phyloP scores from a whole-genome alignment of 2,113 vertebrate species.

The Origma solitaria region DNA sequence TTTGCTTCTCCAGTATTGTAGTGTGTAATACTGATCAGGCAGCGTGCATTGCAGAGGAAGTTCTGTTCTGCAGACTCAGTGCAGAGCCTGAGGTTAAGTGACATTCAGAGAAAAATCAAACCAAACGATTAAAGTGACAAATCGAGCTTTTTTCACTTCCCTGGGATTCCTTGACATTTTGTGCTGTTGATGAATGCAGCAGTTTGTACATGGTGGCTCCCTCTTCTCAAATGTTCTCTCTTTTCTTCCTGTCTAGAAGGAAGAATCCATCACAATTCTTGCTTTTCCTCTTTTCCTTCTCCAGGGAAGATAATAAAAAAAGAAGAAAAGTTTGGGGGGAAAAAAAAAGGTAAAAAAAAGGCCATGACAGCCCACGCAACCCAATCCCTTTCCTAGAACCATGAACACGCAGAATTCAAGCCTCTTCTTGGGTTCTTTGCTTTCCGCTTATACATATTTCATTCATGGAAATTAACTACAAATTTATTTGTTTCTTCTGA shows the following conservation, averaged over 20 bases:
- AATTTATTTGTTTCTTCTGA: neutral
- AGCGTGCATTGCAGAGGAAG: neutral
- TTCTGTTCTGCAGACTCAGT: constrained; percentile 18
- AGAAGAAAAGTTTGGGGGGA: neutral
- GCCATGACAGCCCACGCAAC: neutral
- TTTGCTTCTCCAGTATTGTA: neutral
- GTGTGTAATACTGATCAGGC: constrained; percentile 48
- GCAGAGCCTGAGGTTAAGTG: constrained; percentile 38
- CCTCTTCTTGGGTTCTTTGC: neutral
- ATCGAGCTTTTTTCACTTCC: constrained; percentile 2
- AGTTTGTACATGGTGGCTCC: neutral
- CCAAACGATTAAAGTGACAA: constrained; percentile 28
- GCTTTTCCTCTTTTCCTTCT: neutral
- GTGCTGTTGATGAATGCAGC: neutral
- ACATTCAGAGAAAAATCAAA: constrained; percentile 47
- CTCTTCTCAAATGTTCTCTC: neutral
- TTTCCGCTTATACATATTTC: neutral
- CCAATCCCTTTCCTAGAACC: neutral
- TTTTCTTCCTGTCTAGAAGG: neutral
- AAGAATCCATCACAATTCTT: neutral
- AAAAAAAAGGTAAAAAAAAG: neutral
- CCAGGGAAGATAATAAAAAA: constrained; percentile 6
- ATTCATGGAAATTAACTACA: neutral
- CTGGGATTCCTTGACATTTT: neutral
- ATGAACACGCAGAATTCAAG: neutral